Base-by-base conservation (phyloP, 1,140 invertebrate genomes). In the Saccostrea cuccullata region DNA sequence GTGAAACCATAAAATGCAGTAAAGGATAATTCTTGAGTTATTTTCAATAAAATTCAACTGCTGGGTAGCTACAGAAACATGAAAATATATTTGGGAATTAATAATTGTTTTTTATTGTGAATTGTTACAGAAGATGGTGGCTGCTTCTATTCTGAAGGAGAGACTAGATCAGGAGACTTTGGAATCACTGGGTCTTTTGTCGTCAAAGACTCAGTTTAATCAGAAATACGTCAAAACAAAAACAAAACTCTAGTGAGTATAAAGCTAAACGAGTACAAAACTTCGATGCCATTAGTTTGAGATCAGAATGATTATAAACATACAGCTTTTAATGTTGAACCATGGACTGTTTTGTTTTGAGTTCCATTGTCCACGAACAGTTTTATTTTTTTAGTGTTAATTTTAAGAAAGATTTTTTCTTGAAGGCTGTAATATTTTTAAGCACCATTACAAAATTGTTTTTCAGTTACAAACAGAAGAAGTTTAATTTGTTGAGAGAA, bases 151-250 rank as follows among this genome's bases (percentile, higher is more conserved):
- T 89, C 95, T 99, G 36, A 98, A 99, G 93, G 98, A 99, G 95
- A 95, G 98, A 90, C 94, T 99, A 90, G 98, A 99, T 95, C 97
- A 98, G 93, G 98, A 99, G 89, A 98, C 98, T 0, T 95, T 99
- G 26, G 97, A 98, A 94, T 98, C 98, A 95, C 97, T 97, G 84
- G 97, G 98, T n/a, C 97, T 98, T 77, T 96, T 99, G n/a, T 97
- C 97, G 91, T 98, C 98, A 93, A 97, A 97, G 94, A 97, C 97
- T 92, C 92, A 92, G n/a, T 99, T 98, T 95, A 97, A 98, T 94
- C 98, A 98, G 86, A 99, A 98, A 95, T 99, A 99, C 95, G 99
- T 99, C 91, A 99, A 99, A 96, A 97, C 98, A 23, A 99, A 99
- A 96, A 99, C 99, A 82, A 98, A 98, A 95, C 95, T 99, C 91